Evolutionary conservation across 2,113 vertebrate species (phyloP).

Genomic region (Acrocephalus kingi): DNA sequence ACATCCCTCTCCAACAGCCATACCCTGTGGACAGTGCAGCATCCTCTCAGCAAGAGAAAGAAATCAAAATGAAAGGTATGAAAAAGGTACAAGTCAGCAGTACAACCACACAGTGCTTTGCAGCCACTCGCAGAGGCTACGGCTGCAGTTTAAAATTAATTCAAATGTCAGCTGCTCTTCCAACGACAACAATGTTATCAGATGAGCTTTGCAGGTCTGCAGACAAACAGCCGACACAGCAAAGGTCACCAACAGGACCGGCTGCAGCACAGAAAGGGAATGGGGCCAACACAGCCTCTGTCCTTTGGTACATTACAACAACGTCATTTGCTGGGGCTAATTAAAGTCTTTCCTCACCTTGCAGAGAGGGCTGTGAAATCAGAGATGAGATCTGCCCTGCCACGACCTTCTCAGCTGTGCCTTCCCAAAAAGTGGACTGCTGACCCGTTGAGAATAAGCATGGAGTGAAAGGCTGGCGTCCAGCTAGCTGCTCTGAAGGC

Average conservation of each 20-base stretch:
- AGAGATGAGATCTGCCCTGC: background rate
- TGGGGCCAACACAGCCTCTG: background rate
- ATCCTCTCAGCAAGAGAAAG: background rate
- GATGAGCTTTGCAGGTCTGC: conserved; percentile 23
- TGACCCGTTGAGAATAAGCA: background rate
- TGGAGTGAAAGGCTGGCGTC: background rate
- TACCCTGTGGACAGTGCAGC: accelerated
- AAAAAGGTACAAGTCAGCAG: background rate
- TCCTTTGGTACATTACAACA: background rate
- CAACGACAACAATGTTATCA: background rate
- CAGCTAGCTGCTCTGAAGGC: background rate
- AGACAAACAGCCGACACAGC: background rate
- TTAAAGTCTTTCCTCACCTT: background rate
- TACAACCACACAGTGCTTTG: background rate
- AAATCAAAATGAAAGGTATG: background rate
- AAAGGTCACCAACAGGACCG: background rate
- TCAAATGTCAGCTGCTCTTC: background rate
- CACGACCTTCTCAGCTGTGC: background rate
- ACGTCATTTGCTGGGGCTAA: background rate
- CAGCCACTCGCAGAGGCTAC: background rate
- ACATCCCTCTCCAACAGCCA: background rate
- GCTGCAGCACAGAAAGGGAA: background rate
- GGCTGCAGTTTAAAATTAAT: background rate
- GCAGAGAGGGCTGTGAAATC: background rate
- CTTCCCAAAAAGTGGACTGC: conserved; percentile 11